phyloP scores from a whole-genome alignment of 2,113 vertebrate species.

The Rafetus swinhoei region DNA sequence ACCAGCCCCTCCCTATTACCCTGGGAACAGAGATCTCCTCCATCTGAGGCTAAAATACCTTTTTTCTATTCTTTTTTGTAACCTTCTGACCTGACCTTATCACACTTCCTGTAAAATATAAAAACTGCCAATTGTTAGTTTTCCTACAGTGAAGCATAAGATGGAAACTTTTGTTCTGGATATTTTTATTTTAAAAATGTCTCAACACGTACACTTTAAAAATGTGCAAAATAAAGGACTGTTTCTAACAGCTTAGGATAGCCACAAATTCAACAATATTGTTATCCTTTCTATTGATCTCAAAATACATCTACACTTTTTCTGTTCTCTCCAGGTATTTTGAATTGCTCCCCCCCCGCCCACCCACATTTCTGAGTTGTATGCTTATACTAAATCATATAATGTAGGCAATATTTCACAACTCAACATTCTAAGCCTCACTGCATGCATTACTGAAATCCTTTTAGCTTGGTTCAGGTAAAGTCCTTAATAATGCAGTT shows the following conservation, averaged over 20 bases:
- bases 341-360: background rate
- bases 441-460: slow-evolving; percentile 29
- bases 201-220: slow-evolving; percentile 61
- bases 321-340: slow-evolving; percentile 10
- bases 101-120: background rate
- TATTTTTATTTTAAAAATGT: slow-evolving; percentile 73
- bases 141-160: background rate
- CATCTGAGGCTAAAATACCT: too few species aligned
- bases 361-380: background rate
- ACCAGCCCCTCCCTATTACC: too few species aligned
- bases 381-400: background rate
- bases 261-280: slow-evolving; percentile 36
- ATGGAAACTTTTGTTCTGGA: background rate
- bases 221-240: slow-evolving; percentile 69
- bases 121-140: background rate
- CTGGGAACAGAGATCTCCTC: too few species aligned
- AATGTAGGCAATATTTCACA: background rate
- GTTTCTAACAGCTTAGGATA: slow-evolving; percentile 54
- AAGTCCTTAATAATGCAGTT: background rate
- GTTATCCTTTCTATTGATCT: slow-evolving; percentile 11
- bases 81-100: too few species aligned
- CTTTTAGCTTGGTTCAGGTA: background rate
- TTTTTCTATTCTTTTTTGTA: too few species aligned
- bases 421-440: background rate
- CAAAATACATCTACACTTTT: slow-evolving; percentile 4